phyloP scores from a whole-genome alignment of 2,888 invertebrate genomes.

The Eupithecia abbreviata region DNA sequence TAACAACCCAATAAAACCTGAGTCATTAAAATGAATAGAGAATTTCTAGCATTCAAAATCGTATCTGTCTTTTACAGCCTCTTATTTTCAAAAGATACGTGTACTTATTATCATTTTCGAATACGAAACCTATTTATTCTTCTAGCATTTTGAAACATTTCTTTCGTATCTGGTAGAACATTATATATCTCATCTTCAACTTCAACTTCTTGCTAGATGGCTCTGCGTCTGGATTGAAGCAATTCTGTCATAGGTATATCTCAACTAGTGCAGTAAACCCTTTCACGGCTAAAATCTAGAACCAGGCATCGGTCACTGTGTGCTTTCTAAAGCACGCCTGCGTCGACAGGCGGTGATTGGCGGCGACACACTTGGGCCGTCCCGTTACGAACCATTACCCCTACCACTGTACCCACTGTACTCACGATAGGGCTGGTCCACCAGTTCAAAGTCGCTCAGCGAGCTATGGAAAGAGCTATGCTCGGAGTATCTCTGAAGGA shows the following conservation, averaged over 20 bases:
- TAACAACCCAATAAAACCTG: neutral
- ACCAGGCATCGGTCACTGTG: slow-evolving; percentile 53
- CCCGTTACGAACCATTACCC: slow-evolving; percentile 60
- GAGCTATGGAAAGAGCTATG: no score
- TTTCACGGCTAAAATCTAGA: slow-evolving; percentile 41
- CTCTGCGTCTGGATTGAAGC: no score
- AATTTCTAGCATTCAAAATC: neutral
- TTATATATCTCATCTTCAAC: neutral
- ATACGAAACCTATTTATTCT: neutral
- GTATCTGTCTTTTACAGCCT: neutral
- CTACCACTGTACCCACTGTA: no score
- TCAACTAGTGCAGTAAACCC: slow-evolving; percentile 11
- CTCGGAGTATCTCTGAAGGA: no score
- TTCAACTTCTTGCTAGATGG: no score
- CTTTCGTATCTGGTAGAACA: neutral
- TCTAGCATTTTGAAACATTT: neutral
- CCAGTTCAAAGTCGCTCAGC: no score
- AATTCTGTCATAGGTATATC: no score
- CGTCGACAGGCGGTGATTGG: slow-evolving; percentile 66
- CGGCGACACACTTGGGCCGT: slow-evolving; percentile 70
- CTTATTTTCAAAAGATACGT: neutral
- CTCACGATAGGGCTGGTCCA: no score
- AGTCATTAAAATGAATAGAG: neutral
- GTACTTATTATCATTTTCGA: neutral
- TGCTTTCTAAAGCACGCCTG: slow-evolving; percentile 68